These are phyloP conservation scores for Cataglyphis altisquamis DNA, from an alignment of 2,888 invertebrate genomes.

Conservation along the genomic window DNA sequence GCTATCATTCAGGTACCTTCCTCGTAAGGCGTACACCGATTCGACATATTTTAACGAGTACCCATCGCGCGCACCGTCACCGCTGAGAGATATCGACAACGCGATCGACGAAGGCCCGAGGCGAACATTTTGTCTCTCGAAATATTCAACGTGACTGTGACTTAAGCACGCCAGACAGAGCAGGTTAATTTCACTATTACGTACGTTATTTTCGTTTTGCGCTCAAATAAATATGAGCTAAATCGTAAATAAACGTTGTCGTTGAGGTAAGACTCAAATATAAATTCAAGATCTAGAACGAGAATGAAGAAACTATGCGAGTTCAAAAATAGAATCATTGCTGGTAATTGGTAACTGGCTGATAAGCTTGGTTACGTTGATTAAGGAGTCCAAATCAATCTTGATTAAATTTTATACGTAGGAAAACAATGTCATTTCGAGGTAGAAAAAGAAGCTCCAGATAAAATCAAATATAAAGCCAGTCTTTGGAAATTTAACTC, in stretches of 20 bases:
- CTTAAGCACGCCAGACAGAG: not conserved
- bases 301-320: constrained; percentile 14
- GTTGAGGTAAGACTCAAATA: not conserved
- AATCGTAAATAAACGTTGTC: constrained; percentile 38
- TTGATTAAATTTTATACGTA: constrained; percentile 4
- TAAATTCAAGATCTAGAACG: constrained; percentile 5
- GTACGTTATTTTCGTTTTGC: constrained; percentile 17
- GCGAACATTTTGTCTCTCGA: constrained; percentile 55
- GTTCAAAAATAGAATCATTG: not conserved
- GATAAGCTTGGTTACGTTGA: constrained; percentile 20
- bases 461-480: not conserved
- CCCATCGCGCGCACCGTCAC: constrained; percentile 54
- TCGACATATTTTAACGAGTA: constrained; percentile 80
- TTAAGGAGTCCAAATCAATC: constrained; percentile 22
- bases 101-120: constrained; percentile 57
- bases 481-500: constrained; percentile 1
- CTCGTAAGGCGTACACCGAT: constrained; percentile 69
- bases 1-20: constrained; percentile 73
- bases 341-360: not conserved
- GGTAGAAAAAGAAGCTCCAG: not conserved
- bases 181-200: constrained; percentile 35
- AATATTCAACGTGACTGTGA: constrained; percentile 54
- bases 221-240: constrained; percentile 25
- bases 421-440: not conserved
- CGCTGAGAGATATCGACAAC: constrained; percentile 54